Evolutionary conservation across 2,888 invertebrate genomes (phyloP), one percentile per base, ranked within the genome.

Genomic region (Acronicta psi): DNA sequence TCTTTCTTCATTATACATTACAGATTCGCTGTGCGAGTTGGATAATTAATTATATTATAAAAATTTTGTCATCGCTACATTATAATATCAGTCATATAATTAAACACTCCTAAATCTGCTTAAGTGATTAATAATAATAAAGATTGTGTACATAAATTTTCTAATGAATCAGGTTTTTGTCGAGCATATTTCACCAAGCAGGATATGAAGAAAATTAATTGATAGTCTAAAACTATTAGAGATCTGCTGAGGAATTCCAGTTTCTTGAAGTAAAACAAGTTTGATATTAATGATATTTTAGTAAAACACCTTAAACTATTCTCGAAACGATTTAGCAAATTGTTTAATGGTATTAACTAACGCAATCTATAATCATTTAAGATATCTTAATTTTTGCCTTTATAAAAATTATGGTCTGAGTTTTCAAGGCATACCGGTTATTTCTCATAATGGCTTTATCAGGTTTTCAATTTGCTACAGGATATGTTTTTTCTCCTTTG

Each of bases 201-300:
- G 11, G 10, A 61, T 43, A 17, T 25, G 2, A 59, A 38, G 45
- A 29, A 42, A 25, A 11, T 16, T 50, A 29, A 65, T 68, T 47
- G 36, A 50, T 43, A 44, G 46, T 16, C 23, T 34, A 40, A 11
- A 9, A 46, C 18, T 41, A 7, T 18, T 23, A 34, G 14, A 31
- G 42, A 37, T 43, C 44, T 44, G 0, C 41, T 29, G 13, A 36
- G 23, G 10, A 45, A 56, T 63, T n/a, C 53, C 37, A 54, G 55
- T 66, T 68, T 59, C 34, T 17, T 46, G 46, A 42, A 34, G 23
- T 44, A 7, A 43, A 69, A 65, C 71, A n/a, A 45, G 66, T 62
- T 74, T 56, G 4, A 10, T 14, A 11, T 42, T 18, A 18, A 23
- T 43, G 14, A 0, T 34, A 34, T 41, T 54, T 47, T 18, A 44